Evolutionary conservation across 1,140 invertebrate species (phyloP), one percentile per base, ranked within the genome.

Genomic region (Penaeus chinensis): DNA sequence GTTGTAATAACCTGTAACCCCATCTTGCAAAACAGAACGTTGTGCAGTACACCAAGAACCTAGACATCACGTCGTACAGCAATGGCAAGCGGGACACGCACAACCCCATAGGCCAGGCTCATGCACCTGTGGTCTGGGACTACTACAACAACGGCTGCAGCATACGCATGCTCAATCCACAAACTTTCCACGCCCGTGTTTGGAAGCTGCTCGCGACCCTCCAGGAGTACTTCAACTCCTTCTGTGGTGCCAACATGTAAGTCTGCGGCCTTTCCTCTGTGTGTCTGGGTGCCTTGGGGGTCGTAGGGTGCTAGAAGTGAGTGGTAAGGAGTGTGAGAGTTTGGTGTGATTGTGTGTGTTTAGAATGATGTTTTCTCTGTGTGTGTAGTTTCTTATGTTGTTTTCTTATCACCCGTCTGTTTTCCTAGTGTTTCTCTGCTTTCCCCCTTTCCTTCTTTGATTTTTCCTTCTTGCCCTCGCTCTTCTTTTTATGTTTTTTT

Each of bases 171-270:
- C 92, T 99, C 19, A 99, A 99, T 93, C 99, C 99, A 5, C 98
- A 98, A 91, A 96, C 96, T 0, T 99, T 96, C 91, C 94, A 96
- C 80, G 91, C 92, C 71, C 92, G 92, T 89, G 92, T 95, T 18
- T 94, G 94, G 93, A 93, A 93, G 84, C 90, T 95, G 8, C 93
- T 94, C 88, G 94, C 96, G n/a, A 94, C 94, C 18, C 92, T 99
- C 78, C 98, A 99, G 93, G 98, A 99, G 92, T 96, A 95, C 91
- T 99, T 99, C 91, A 95, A 96, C 77, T 98, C 96, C 86, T 96
- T 98, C 93, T 97, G 98, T 74, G 98, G 98, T 18, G 96, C 97
- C 4, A 99, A 99, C 95, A 94, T 96, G 93, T 94, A 92, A 93
- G 93, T 92, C 47, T 10, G 20, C 0, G 24, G 47, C n/a, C 27